These are phyloP conservation scores for Podarcis siculus DNA, from an alignment of 2,797 vertebrate species.

Conservation along the genomic window DNA sequence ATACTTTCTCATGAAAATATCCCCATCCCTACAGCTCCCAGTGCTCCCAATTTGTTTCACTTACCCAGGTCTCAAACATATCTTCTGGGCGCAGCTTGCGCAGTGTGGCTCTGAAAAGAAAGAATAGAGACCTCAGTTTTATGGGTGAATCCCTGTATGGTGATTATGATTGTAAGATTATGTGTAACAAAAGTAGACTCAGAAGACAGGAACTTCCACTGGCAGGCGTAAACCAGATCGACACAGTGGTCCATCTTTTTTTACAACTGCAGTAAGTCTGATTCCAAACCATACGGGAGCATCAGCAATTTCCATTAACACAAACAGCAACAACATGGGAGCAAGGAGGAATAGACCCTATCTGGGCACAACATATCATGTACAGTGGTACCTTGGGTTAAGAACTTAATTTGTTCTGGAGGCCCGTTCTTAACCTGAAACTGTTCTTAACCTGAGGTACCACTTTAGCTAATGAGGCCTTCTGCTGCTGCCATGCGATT, in stretches of 20 bases:
- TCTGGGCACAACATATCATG: background rate
- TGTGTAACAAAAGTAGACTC: background rate
- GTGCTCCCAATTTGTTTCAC: background rate
- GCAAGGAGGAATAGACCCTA: background rate
- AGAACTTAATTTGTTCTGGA: too few species aligned
- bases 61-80: slow-evolving; percentile 99
- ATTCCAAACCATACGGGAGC: background rate
- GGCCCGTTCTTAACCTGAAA: too few species aligned
- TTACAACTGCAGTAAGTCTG: background rate
- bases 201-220: background rate
- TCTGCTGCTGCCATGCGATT: too few species aligned
- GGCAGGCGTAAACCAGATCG: background rate
- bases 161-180: background rate
- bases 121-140: background rate
- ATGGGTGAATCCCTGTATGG: background rate
- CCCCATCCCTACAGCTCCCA: background rate
- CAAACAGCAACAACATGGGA: background rate
- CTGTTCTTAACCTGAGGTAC: too few species aligned
- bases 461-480: too few species aligned
- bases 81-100: slow-evolving; percentile 93
- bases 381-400: too few species aligned
- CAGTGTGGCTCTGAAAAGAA: slow-evolving; percentile 87
- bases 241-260: background rate
- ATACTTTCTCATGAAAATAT: slow-evolving; percentile 5
- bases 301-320: background rate